These are phyloP conservation scores for Sepioteuthis lessoniana DNA, from an alignment of 2,888 invertebrate genomes.

Conservation along the genomic window DNA sequence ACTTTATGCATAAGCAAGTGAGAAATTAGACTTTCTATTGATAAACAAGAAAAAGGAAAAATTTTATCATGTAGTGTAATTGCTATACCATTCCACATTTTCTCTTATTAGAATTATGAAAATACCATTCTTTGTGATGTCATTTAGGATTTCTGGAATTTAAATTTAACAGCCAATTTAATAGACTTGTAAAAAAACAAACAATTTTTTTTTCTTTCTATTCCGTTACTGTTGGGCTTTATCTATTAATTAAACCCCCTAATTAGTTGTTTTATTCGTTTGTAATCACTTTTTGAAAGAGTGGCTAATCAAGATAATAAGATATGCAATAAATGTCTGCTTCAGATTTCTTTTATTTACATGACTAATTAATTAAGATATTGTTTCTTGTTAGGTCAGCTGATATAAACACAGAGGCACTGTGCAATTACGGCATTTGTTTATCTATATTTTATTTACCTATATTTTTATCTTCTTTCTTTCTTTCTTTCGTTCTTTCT, in stretches of 20 bases:
- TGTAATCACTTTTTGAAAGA: neutral
- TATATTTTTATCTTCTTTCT: too few relatives aligned
- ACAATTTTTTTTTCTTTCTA: neutral
- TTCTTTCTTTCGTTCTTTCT: too few relatives aligned
- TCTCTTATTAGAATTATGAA: neutral
- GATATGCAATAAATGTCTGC: neutral
- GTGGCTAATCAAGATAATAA: neutral
- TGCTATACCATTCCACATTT: too few relatives aligned
- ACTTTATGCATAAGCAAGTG: too few relatives aligned
- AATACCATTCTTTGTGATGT: neutral
- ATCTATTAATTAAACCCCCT: neutral
- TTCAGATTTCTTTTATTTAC: neutral
- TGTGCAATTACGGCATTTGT: neutral
- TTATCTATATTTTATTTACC: neutral
- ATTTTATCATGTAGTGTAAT: too few relatives aligned
- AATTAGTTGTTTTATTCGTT: neutral
- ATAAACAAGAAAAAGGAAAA: too few relatives aligned
- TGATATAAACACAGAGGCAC: neutral
- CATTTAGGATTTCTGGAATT: neutral
- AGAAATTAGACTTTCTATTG: too few relatives aligned
- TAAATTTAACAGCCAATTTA: neutral
- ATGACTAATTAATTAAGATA: neutral
- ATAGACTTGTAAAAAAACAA: neutral
- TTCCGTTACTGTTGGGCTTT: neutral
- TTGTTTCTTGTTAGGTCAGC: neutral